Percentiles rank a stretch among this genome's conserved stretches.
Conservation (phyloP, 2,888 invertebrate species). For the Apocheima hispidaria region DNA sequence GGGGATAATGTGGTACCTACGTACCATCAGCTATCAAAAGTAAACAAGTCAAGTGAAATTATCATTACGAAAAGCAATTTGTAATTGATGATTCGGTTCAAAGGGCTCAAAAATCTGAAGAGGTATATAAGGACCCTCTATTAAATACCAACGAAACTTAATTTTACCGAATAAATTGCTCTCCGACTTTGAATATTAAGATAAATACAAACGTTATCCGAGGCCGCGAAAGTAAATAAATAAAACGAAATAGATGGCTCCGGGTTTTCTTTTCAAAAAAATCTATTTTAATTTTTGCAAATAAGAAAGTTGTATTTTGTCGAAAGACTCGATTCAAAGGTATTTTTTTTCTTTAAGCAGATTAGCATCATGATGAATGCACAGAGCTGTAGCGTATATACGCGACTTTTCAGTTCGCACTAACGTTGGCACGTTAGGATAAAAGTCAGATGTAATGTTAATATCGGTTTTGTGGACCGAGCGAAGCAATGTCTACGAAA, state of each 20-base stretch:
- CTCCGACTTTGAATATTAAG: conserved; percentile 77
- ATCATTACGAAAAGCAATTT: conserved; percentile 78
- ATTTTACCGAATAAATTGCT: conserved; percentile 81
- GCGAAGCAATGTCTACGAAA: too few relatives aligned
- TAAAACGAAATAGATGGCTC: conserved; percentile 33
- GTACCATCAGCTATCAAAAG: conserved; percentile 2
- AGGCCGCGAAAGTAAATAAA: conserved; percentile 69
- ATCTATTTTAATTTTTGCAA: too few relatives aligned
- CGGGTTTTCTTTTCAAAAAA: conserved; percentile 9
- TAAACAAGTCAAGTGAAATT: conserved; percentile 47
- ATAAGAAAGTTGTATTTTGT: too few relatives aligned
- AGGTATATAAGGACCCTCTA: conserved; percentile 66
- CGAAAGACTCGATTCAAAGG: too few relatives aligned
- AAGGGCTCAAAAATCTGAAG: conserved; percentile 70
- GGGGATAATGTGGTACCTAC: background rate
- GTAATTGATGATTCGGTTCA: conserved; percentile 73
- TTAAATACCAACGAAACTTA: conserved; percentile 81
- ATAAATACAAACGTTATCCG: conserved; percentile 78
- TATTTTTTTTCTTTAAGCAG: too few relatives aligned
- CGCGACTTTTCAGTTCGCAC: too few relatives aligned
- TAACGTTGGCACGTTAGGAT: too few relatives aligned
- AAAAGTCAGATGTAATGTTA: too few relatives aligned
- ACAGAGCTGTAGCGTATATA: too few relatives aligned
- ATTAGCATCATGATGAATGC: too few relatives aligned
- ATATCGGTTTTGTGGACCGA: too few relatives aligned